Percentiles rank a stretch among this genome's conserved stretches.
Conservation (phyloP, 2,888 invertebrate species). For the Rugalucina vietnamica region DNA sequence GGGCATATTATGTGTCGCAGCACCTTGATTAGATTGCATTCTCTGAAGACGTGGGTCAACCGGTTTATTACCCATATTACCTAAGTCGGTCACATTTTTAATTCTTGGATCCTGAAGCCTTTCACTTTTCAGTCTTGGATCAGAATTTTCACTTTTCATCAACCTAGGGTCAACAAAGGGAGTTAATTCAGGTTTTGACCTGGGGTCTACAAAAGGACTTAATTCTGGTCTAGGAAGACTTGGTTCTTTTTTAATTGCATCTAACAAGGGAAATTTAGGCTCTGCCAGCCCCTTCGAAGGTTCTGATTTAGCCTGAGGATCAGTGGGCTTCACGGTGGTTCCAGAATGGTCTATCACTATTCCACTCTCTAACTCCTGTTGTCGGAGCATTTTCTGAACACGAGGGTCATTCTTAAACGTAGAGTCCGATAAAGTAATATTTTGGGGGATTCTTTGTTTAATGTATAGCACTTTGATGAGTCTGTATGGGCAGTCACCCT, state of each 20-base stretch:
- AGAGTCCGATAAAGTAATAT: constrained; percentile 67
- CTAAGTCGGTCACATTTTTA: constrained; percentile 2
- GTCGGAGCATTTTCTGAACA: constrained; percentile 69
- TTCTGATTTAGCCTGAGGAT: constrained; percentile 49
- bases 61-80: constrained; percentile 33
- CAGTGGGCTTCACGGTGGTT: constrained; percentile 27
- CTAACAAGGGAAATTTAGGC: constrained; percentile 45
- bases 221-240: constrained; percentile 47
- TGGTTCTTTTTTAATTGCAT: constrained; percentile 42
- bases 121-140: constrained; percentile 36
- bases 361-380: constrained; percentile 61
- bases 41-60: constrained; percentile 51
- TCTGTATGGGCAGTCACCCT: constrained; percentile 65
- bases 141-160: constrained; percentile 35
- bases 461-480: constrained; percentile 58
- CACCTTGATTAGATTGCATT: constrained; percentile 25
- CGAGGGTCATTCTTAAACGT: constrained; percentile 75
- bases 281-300: constrained; percentile 11
- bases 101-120: constrained; percentile 60
- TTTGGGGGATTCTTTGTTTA: constrained; percentile 64
- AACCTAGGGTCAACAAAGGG: neutral
- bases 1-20: constrained; percentile 35
- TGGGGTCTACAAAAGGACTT: constrained; percentile 59
- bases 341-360: constrained; percentile 58
- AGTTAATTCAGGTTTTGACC: constrained; percentile 6